Conservation (phyloP, 2,113 vertebrate species). For the Brienomyrus brachyistius region DNA sequence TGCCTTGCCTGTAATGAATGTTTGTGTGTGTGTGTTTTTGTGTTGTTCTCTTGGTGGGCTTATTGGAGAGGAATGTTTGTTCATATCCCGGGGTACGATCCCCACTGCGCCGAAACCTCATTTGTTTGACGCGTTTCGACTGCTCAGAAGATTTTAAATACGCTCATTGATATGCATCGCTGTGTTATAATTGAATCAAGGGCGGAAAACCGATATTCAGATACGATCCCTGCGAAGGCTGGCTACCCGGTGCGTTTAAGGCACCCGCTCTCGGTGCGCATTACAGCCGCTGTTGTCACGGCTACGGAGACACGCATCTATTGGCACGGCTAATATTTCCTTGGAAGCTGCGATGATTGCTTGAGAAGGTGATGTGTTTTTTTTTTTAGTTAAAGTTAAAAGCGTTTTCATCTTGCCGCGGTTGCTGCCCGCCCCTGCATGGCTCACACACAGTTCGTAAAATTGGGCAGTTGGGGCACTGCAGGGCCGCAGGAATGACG, state of each 20-base stretch:
- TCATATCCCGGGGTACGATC: not conserved
- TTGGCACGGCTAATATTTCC: not conserved
- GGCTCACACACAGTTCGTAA: not conserved
- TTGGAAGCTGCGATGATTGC: not conserved
- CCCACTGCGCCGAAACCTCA: not conserved
- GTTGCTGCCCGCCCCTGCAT: not conserved
- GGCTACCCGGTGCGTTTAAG: not conserved
- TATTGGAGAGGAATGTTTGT: constrained; percentile 1
- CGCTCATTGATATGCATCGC: not conserved
- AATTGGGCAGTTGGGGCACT: not conserved
- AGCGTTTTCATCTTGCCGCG: not conserved
- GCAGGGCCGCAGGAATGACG: not conserved
- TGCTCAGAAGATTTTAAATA: not conserved
- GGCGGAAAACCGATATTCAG: not conserved
- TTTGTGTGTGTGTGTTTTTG: not conserved
- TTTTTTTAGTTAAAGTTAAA: not conserved
- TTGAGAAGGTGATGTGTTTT: not conserved
- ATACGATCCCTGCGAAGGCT: not conserved
- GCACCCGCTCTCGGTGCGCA: not conserved
- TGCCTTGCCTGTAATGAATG: not conserved
- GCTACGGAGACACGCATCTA: not conserved
- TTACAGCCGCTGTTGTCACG: not conserved
- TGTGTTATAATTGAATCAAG: constrained; percentile 6
- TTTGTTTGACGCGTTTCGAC: not conserved
- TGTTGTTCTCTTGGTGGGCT: not conserved